phyloP scores from a whole-genome alignment of 2,797 vertebrate species.

The Liasis olivaceus region DNA sequence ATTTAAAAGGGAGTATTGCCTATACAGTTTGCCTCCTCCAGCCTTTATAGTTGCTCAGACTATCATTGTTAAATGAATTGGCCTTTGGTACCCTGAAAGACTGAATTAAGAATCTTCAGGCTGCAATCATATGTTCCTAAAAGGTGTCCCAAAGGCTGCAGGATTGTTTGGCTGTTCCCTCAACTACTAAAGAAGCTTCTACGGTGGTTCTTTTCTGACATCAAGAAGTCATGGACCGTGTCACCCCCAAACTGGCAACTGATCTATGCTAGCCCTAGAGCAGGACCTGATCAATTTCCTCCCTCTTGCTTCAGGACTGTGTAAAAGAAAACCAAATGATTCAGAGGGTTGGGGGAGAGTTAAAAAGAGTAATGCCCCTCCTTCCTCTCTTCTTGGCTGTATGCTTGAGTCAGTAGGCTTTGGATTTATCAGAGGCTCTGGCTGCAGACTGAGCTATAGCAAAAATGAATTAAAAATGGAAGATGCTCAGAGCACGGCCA shows the following conservation, averaged over 20 bases:
- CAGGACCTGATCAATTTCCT: background rate
- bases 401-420: background rate
- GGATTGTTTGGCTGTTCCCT: background rate
- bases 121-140: background rate
- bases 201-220: background rate
- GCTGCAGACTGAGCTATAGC: background rate
- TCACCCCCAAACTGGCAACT: background rate
- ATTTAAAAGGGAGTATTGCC: constrained; percentile 29
- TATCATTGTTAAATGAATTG: background rate
- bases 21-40: background rate
- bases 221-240: background rate
- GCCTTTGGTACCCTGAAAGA: background rate
- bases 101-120: background rate
- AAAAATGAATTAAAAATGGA: background rate
- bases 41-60: background rate
- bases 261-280: background rate
- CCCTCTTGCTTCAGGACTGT: background rate
- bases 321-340: background rate
- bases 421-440: background rate
- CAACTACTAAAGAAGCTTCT: background rate
- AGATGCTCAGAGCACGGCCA: background rate
- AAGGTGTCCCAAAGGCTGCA: background rate
- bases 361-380: background rate
- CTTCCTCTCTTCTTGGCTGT: background rate
- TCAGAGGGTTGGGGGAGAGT: background rate